These are phyloP conservation scores for Gobius niger DNA, from an alignment of 2,113 vertebrate species.

Conservation along the genomic window DNA sequence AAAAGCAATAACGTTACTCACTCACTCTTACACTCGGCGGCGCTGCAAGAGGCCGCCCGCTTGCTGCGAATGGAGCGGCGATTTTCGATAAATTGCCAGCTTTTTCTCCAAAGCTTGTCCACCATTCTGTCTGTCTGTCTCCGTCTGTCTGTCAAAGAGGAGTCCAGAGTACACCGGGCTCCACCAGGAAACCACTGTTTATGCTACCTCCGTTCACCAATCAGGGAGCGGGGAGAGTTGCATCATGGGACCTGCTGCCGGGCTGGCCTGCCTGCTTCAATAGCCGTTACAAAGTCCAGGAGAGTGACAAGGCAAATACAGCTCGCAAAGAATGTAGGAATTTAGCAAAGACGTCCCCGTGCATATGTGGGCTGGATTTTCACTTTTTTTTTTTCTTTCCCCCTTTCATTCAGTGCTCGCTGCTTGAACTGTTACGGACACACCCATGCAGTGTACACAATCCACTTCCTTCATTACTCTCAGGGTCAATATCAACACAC, in stretches of 20 bases:
- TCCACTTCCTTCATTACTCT: slow-evolving; percentile 67
- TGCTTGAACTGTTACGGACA: slow-evolving; percentile 61
- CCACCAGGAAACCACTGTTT: slow-evolving; percentile 63
- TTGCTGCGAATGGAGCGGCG: slow-evolving; percentile 63
- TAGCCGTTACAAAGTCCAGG: slow-evolving; percentile 66
- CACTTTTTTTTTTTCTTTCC: slow-evolving; percentile 5
- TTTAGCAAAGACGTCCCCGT: not conserved
- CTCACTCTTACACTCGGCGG: slow-evolving; percentile 65
- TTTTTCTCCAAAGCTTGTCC: slow-evolving; percentile 77
- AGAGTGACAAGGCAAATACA: slow-evolving; percentile 53
- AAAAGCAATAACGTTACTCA: slow-evolving; percentile 67
- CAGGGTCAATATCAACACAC: slow-evolving; percentile 42
- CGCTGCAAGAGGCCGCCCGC: slow-evolving; percentile 16
- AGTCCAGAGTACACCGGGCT: slow-evolving; percentile 74
- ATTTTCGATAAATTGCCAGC: slow-evolving; percentile 71
- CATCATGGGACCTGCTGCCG: slow-evolving; percentile 48
- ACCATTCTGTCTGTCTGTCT: slow-evolving; percentile 62
- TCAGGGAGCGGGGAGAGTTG: slow-evolving; percentile 60
- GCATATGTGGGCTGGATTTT: slow-evolving; percentile 3
- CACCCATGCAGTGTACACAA: slow-evolving; percentile 70
- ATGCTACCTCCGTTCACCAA: slow-evolving; percentile 54
- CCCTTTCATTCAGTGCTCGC: slow-evolving; percentile 21
- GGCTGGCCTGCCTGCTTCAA: slow-evolving; percentile 45
- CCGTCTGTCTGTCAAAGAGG: slow-evolving; percentile 22
- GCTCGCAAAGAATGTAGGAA: slow-evolving; percentile 6